Evolutionary conservation across 2,797 vertebrate species (phyloP).

Genomic region (Platalea minor): DNA sequence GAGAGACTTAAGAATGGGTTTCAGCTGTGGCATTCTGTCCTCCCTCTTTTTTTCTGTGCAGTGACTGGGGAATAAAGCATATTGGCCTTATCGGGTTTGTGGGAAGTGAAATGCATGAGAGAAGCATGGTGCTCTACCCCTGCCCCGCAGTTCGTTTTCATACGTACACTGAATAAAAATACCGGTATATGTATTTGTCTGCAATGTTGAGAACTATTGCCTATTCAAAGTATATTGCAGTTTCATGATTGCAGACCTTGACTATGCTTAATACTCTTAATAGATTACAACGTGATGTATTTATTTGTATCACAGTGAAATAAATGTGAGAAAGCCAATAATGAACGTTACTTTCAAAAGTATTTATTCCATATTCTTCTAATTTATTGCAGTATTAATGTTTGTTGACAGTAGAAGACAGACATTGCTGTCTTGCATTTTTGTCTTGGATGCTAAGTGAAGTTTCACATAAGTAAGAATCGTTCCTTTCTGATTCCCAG

Average conservation of each 20-base stretch:
- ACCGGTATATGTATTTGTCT: background rate
- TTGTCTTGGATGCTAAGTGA: background rate
- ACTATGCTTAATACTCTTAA: background rate
- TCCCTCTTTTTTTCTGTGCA: too few relatives aligned
- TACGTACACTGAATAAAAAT: background rate
- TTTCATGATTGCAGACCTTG: background rate
- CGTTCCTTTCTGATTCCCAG: background rate
- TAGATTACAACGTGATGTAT: fast-evolving
- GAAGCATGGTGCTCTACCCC: background rate
- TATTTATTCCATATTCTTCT: background rate
- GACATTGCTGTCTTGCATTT: background rate
- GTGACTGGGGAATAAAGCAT: background rate
- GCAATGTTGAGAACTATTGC: background rate
- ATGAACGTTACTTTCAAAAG: background rate
- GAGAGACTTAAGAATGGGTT: background rate
- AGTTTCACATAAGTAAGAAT: background rate
- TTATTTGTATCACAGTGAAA: background rate
- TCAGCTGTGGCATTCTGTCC: background rate
- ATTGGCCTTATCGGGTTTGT: background rate
- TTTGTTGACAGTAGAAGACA: background rate
- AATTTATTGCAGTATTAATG: background rate
- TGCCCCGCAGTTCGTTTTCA: background rate
- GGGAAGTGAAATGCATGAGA: background rate
- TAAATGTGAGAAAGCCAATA: background rate
- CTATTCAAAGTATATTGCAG: background rate